Percentiles rank a stretch among this genome's conserved stretches.
Conservation (phyloP, 1,140 invertebrate species). For the Periplaneta americana region DNA sequence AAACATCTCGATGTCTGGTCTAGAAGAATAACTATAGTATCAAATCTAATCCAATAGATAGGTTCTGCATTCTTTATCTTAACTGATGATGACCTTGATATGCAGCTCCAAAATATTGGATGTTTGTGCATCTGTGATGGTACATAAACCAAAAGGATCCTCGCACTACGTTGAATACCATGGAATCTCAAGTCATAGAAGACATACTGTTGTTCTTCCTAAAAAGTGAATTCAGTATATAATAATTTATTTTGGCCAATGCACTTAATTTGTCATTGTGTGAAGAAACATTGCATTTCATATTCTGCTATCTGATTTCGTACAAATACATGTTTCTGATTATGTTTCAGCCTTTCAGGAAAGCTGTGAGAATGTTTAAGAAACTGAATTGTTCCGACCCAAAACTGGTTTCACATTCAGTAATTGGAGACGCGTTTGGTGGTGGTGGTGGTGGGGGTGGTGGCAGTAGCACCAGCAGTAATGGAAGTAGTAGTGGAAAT, state of each 20-base stretch:
- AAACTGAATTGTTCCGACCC: constrained; percentile 41
- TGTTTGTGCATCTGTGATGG: too few relatives aligned
- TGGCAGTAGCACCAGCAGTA: neutral
- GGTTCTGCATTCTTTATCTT: too few relatives aligned
- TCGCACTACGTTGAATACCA: neutral
- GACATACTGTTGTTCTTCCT: neutral
- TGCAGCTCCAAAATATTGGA: too few relatives aligned
- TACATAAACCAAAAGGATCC: too few relatives aligned
- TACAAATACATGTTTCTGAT: neutral
- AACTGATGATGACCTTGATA: too few relatives aligned
- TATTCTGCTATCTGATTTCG: neutral
- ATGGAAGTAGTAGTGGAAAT: neutral
- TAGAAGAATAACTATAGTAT: too few relatives aligned
- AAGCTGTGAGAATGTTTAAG: constrained; percentile 38
- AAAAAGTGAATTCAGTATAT: neutral
- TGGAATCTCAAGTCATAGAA: neutral
- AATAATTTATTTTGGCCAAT: neutral
- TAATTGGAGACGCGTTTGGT: constrained; percentile 24
- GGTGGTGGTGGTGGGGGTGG: neutral
- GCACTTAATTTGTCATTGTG: neutral
- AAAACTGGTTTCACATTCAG: constrained; percentile 33
- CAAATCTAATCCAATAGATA: too few relatives aligned
- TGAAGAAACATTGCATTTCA: neutral
- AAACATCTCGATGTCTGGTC: too few relatives aligned
- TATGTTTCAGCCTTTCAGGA: constrained; percentile 33